These are phyloP conservation scores for Zaprionus taronus DNA, from an alignment of 1,140 invertebrate genomes.

Conservation along the genomic window DNA sequence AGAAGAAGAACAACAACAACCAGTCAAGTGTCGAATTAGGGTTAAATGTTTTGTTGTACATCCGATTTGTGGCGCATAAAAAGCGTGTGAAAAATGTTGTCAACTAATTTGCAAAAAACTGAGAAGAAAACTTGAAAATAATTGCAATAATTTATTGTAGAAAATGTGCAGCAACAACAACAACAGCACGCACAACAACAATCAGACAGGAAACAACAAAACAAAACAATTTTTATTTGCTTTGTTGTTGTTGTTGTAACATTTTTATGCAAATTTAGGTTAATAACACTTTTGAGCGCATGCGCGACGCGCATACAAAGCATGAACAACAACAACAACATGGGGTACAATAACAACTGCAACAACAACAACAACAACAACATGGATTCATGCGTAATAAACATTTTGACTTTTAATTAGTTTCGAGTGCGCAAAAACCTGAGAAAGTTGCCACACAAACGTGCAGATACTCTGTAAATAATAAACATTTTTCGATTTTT, in stretches of 20 bases:
- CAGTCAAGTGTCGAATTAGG: conserved; percentile 54
- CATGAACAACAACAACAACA: conserved; percentile 30
- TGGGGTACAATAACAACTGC: conserved; percentile 14
- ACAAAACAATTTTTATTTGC: conserved; percentile 63
- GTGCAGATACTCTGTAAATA: conserved; percentile 3
- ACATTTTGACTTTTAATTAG: conserved; percentile 45
- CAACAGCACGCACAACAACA: conserved; percentile 47
- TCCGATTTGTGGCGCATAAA: conserved; percentile 70
- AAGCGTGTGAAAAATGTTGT: conserved; percentile 76
- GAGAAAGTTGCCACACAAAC: not conserved
- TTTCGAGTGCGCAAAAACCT: conserved; percentile 31
- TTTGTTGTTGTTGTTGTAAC: conserved; percentile 42
- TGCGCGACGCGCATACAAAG: conserved; percentile 71
- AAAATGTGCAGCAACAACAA: conserved; percentile 59
- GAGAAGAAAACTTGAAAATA: conserved; percentile 57
- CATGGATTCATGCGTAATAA: conserved; percentile 52
- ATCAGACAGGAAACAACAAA: conserved; percentile 74
- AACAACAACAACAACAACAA: conserved; percentile 32
- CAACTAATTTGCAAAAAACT: conserved; percentile 64
- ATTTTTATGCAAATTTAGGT: conserved; percentile 79
- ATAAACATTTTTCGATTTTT: too few species aligned
- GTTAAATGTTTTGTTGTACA: conserved; percentile 69
- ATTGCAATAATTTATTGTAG: conserved; percentile 74
- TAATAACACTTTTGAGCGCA: conserved; percentile 76
- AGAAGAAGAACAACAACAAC: not conserved